phyloP scores from a whole-genome alignment of 2,797 vertebrate genomes.

The Decapterus maruadsi region DNA sequence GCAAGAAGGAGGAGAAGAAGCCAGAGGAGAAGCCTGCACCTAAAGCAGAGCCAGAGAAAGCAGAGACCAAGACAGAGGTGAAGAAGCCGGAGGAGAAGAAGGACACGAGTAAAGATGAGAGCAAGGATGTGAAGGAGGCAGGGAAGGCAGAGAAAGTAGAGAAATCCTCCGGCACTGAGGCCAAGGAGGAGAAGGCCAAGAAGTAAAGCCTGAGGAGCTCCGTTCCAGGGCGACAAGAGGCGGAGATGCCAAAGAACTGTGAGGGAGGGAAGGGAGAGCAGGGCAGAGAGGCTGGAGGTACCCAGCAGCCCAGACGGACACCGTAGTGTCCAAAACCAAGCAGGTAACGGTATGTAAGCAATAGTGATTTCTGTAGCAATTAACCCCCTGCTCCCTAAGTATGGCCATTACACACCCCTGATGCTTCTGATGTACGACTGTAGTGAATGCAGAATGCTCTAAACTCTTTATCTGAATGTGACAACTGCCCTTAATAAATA shows the following conservation, averaged over 20 bases:
- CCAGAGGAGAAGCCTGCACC: slow-evolving; percentile 59
- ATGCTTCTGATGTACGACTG: slow-evolving; percentile 88
- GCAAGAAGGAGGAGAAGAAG: slow-evolving; percentile 69
- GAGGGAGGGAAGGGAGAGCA: slow-evolving; percentile 39
- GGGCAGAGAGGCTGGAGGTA: slow-evolving; percentile 43
- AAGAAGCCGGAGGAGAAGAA: slow-evolving; percentile 70
- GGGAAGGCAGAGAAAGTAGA: slow-evolving; percentile 82
- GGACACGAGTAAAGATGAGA: slow-evolving; percentile 68
- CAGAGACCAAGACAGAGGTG: slow-evolving; percentile 80
- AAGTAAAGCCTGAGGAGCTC: slow-evolving; percentile 76
- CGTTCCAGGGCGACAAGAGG: slow-evolving; percentile 31
- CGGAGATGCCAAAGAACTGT: slow-evolving; percentile 75
- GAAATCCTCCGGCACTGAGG: slow-evolving; percentile 88
- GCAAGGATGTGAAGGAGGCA: slow-evolving; percentile 65
- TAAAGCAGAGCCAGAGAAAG: slow-evolving; percentile 64
- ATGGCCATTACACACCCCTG: slow-evolving; percentile 75
- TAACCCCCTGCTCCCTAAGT: slow-evolving; percentile 67
- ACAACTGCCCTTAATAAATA: slow-evolving; percentile 78
- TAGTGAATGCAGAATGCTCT: slow-evolving; percentile 88
- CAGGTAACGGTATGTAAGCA: slow-evolving; percentile 82
- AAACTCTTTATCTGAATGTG: slow-evolving; percentile 88
- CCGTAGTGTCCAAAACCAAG: slow-evolving; percentile 72
- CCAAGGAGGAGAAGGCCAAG: slow-evolving; percentile 85
- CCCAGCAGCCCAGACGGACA: slow-evolving; percentile 63
- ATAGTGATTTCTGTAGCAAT: slow-evolving; percentile 84